These are phyloP conservation scores for Cyphotilapia sp. DNA, from an alignment of 2,113 vertebrate genomes.

Conservation along the genomic window DNA sequence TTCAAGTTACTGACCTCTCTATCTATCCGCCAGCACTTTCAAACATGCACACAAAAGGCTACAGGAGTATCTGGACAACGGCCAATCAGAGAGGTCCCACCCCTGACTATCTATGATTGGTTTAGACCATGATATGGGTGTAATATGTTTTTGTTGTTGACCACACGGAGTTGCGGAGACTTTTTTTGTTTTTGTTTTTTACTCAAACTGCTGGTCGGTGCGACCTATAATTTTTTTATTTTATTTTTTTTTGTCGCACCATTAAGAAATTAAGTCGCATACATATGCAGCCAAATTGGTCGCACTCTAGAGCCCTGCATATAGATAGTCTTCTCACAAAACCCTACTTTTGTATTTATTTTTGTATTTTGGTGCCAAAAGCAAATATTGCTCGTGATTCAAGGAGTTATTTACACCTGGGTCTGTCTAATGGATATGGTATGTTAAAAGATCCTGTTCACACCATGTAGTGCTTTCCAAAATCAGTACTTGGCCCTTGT, in stretches of 20 bases:
- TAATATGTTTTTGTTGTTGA: neutral
- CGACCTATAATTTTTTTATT: neutral
- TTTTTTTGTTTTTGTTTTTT: neutral
- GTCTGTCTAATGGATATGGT: neutral
- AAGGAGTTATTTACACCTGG: neutral
- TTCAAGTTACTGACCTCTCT: neutral
- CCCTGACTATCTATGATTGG: neutral
- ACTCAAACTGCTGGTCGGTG: neutral
- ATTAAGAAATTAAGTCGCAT: neutral
- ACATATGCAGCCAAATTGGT: neutral
- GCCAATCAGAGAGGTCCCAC: neutral
- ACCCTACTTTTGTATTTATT: neutral
- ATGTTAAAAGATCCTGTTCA: neutral
- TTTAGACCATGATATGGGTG: neutral
- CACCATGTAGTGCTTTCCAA: neutral
- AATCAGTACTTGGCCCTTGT: neutral
- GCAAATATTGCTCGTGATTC: neutral
- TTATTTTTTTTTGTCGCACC: neutral
- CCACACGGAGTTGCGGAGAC: rapidly evolving
- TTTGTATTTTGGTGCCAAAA: neutral
- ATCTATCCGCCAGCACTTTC: neutral
- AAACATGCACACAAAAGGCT: neutral
- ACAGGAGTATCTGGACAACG: neutral
- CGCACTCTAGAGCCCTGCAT: neutral
- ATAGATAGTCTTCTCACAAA: neutral